Conservation (phyloP, 1,140 invertebrate genomes). For the Drosophila pruinosa region DNA sequence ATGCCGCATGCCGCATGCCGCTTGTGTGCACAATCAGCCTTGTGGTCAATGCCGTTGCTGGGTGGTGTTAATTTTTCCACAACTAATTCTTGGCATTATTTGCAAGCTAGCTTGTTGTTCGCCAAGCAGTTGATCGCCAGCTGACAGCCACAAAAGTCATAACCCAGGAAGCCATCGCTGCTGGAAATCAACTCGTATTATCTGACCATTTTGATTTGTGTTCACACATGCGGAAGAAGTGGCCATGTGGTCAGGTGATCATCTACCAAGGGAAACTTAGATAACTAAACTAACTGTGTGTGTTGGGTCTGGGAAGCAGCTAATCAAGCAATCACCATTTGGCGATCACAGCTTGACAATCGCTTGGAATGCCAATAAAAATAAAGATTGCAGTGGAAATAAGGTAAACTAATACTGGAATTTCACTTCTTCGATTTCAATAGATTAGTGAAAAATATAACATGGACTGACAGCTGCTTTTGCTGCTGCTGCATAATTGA, state of each 20-base stretch:
- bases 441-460: slow-evolving; percentile 34
- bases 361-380: background rate
- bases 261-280: slow-evolving; percentile 19
- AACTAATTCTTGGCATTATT: slow-evolving; percentile 77
- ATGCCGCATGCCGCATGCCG: background rate
- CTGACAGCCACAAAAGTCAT: slow-evolving; percentile 67
- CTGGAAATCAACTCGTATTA: slow-evolving; percentile 38
- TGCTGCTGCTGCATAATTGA: slow-evolving; percentile 39
- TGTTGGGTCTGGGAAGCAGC: slow-evolving; percentile 15
- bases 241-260: slow-evolving; percentile 8
- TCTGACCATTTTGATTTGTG: slow-evolving; percentile 48
- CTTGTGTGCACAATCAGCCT: slow-evolving; percentile 38
- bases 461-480: no score
- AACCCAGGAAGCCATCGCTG: slow-evolving; percentile 67
- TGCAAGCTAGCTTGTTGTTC: slow-evolving; percentile 39
- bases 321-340: background rate
- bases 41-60: slow-evolving; percentile 64
- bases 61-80: slow-evolving; percentile 78
- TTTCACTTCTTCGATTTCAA: background rate
- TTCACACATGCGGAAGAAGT: slow-evolving; percentile 48
- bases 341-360: background rate
- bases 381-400: no score
- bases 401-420: background rate
- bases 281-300: background rate
- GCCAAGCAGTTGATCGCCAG: slow-evolving; percentile 29